Percentiles rank a stretch among this genome's conserved stretches.
Conservation (phyloP, 2,888 invertebrate genomes). For the Hyposoter didymator region DNA sequence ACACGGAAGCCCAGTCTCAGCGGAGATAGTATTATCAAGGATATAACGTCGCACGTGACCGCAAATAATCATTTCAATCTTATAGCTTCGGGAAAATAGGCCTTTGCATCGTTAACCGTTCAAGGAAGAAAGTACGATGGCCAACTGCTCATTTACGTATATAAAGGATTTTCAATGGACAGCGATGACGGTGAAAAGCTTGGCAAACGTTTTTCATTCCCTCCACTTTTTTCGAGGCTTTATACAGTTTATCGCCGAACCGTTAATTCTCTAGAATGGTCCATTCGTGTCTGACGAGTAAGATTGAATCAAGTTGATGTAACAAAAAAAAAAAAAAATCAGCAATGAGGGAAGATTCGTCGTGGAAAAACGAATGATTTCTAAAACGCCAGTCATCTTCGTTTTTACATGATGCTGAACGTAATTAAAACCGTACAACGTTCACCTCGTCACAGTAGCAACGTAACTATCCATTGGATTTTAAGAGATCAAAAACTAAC, state of each 20-base stretch:
- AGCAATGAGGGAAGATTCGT: background rate
- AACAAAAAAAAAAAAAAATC: background rate
- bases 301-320: conserved; percentile 11
- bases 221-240: background rate
- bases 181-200: conserved; percentile 31
- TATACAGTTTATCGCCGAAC: conserved; percentile 12
- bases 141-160: conserved; percentile 73
- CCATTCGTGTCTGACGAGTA: conserved; percentile 64
- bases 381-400: background rate
- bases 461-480: background rate
- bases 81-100: conserved; percentile 34
- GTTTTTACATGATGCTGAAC: conserved; percentile 10
- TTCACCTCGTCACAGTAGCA: background rate
- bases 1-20: conserved; percentile 75
- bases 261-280: conserved; percentile 42
- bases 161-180: conserved; percentile 5
- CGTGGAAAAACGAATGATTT: conserved; percentile 21
- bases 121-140: conserved; percentile 68
- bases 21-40: conserved; percentile 50
- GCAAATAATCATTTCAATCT: conserved; percentile 80
- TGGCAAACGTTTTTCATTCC: conserved; percentile 21
- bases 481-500: conserved; percentile 3
- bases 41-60: conserved; percentile 71
- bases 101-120: conserved; percentile 74
- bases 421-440: conserved; percentile 26